A percentile compares a stretch with the other conserved stretches of the same genome.
Evolutionary conservation across 1,140 invertebrate genomes (phyloP).

Genomic region (Pantala flavescens): DNA sequence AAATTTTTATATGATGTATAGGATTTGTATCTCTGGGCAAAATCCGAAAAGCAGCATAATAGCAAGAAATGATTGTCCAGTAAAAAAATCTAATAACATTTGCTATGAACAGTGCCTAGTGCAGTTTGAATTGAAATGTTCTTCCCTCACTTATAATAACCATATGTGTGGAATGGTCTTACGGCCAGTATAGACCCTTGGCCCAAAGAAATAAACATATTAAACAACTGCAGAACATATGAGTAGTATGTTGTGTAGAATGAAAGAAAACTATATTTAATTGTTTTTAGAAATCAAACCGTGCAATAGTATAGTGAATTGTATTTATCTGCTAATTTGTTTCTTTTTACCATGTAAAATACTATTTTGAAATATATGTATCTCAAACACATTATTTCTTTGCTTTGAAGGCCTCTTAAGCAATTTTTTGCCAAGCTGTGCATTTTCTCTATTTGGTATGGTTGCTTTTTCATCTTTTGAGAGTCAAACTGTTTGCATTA

Average conservation of each 20-base stretch:
- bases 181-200: background rate
- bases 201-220: background rate
- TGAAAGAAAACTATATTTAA: background rate
- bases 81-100: background rate
- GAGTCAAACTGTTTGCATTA: no score
- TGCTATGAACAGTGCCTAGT: constrained; percentile 8
- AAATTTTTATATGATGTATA: constrained; percentile 1
- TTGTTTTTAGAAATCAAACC: background rate
- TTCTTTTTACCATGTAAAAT: constrained; percentile 11
- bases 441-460: no score
- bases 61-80: background rate
- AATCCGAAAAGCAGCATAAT: background rate
- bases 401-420: no score
- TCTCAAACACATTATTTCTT: background rate
- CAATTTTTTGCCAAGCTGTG: no score
- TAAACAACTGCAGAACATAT: constrained; percentile 1
- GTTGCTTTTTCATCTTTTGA: no score
- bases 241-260: background rate
- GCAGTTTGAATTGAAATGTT: background rate
- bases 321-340: constrained; percentile 10
- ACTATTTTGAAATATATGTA: constrained; percentile 11
- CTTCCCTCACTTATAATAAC: constrained; percentile 9
- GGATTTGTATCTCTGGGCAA: background rate
- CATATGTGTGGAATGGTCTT: constrained; percentile 5
- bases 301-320: constrained; percentile 2